phyloP scores from a whole-genome alignment of 2,797 vertebrate species.

The Uromys caudimaculatus region DNA sequence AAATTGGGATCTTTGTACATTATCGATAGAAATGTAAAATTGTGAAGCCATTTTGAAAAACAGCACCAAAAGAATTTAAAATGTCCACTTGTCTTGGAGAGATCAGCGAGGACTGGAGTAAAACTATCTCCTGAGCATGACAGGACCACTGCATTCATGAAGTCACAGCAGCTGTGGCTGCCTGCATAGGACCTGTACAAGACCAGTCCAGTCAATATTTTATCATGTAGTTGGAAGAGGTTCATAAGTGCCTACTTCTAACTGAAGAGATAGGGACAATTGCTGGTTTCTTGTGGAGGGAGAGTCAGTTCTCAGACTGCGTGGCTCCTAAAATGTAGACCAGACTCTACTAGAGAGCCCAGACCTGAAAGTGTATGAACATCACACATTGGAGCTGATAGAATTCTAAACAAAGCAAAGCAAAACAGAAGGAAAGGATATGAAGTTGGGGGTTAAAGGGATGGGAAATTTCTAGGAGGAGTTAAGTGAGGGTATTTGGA shows the following conservation, averaged over 20 bases:
- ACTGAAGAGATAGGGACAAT: background rate
- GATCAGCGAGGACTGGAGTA: background rate
- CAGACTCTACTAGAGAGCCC: background rate
- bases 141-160: no score
- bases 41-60: background rate
- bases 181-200: background rate
- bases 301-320: background rate
- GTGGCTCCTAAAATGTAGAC: background rate
- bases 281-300: background rate
- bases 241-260: background rate
- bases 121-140: no score
- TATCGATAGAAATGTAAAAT: background rate
- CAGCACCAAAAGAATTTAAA: background rate
- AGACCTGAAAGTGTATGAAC: background rate
- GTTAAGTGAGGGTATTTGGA: background rate
- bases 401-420: background rate
- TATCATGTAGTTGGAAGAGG: background rate
- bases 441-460: background rate
- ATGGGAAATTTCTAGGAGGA: background rate
- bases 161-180: background rate
- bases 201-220: background rate
- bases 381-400: background rate
- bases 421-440: background rate
- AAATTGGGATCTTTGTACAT: background rate
- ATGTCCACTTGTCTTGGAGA: background rate